Evolutionary conservation across 1,140 invertebrate genomes (phyloP), one percentile per base, ranked within the genome.

Genomic region (Microplitis mediator): DNA sequence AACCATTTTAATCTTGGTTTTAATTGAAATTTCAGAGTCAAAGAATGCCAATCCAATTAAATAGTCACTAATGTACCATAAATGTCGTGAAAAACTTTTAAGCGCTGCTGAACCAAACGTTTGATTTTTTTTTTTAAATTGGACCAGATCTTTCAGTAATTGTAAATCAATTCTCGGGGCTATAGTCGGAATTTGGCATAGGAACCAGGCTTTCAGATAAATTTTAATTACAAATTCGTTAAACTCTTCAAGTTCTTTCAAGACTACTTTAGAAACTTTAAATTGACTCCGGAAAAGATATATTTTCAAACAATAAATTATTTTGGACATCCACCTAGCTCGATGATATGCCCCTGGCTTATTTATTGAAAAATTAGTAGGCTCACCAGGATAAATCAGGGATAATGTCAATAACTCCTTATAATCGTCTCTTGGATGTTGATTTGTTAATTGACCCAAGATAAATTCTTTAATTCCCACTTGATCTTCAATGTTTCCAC

Each of bases 351-450:
- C 73, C 39, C 73, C 73, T 14, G 67, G 73, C 32, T 62, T 58
- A 65, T 61, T 32, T 39, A 74, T 69, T 39, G 51, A 23, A 60
- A 52, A 6, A 72, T 34, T 51, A 62, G 65, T 52, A 68, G 45
- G n/a, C 66, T 73, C 67, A 61, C 71, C 73, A 52, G 73, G 56
- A 63, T 72, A 76, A 58, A 72, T 67, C 45, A 77, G 60, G n/a
- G 72, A 64, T 23, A 77, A 56, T 71, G 64, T 58, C n/a, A 74
- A 63, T 9, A 77, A 69, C 56, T 77, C 76, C 36, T 64, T 65
- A 56, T 77, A 77, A 64, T 77, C 76, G n/a, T 77, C 74, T 58
- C 74, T 11, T 2, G 76, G 76, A 58, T 75, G 76, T 71, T 70
- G 63, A 39, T 72, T 62, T 14, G 6, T 58, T 60, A 69, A 60